Evolutionary conservation across 2,113 vertebrate genomes (phyloP), one percentile per base, ranked within the genome.

Genomic region (Lipophrys pholis): DNA sequence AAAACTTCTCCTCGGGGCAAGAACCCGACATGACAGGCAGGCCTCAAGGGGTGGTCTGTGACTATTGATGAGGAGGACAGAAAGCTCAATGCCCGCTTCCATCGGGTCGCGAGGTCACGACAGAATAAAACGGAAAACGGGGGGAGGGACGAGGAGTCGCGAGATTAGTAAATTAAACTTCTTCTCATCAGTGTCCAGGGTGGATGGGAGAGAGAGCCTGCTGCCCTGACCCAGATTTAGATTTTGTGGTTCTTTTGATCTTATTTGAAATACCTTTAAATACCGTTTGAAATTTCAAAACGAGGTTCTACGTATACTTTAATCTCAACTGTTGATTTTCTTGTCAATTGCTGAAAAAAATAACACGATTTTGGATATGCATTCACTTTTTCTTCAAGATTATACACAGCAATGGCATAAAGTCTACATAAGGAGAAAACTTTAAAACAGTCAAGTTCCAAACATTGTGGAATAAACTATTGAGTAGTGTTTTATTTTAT

Each of bases 161-260:
- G 14, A 53, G 55, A 69, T 72, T 61, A 87, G 84, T 86, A 86
- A 86, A 93, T 92, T 81, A 89, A 91, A 88, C 67, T 63, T 71
- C 57, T 77, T 74, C 86, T 78, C 43, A 64, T 71, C 73, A 56
- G n/a, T 1, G 63, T 72, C 61, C 7, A 1, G 41, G 39, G 16
- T 65, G 39, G 36, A 54, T 36, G 11, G 46, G 53, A 61, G 60
- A 58, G 36, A 51, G n/a, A 11, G 42, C 3, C n/a, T n/a, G n/a
- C n/a, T n/a, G n/a, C n/a, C n/a, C n/a, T 30, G 21, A 30, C 21
- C 21, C 21, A 4, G 4, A 30, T 30, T 30, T 30, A 30, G 21
- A 40, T 11, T 50, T 49, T 60, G 12, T 36, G 8, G 2, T 30
- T 30, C 21, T 49, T 3, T 10, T 17, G 49, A 10, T 51, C 14